Conservation (phyloP, 2,113 vertebrate genomes). For the Dendrocopos noguchii region DNA sequence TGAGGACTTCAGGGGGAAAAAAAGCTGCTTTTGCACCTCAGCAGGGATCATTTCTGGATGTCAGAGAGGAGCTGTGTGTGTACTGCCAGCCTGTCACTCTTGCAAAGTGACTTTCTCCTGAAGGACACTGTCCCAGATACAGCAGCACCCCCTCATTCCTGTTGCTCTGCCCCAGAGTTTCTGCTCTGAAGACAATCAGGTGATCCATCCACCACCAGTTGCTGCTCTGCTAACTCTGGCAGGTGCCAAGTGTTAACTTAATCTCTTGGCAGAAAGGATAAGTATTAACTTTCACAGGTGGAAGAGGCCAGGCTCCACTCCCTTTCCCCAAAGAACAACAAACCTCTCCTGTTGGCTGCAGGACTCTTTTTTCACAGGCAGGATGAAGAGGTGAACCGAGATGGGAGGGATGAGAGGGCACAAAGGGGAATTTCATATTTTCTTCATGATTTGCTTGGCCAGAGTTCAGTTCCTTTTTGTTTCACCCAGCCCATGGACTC, state of each 20-base stretch:
- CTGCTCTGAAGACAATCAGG: neutral
- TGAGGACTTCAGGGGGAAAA: rapidly evolving
- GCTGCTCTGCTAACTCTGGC: neutral
- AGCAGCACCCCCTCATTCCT: neutral
- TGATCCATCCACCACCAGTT: neutral
- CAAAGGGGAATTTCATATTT: neutral
- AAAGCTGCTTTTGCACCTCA: neutral
- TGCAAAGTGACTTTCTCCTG: neutral
- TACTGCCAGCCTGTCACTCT: neutral
- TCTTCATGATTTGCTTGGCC: neutral
- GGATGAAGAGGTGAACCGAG: neutral
- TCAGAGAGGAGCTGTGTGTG: neutral
- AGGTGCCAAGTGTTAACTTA: neutral
- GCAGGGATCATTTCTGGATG: neutral
- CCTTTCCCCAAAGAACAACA: neutral
- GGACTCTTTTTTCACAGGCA: neutral
- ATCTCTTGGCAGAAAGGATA: neutral
- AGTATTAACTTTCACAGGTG: neutral
- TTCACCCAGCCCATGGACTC: neutral
- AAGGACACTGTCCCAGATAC: neutral
- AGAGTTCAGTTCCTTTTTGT: neutral
- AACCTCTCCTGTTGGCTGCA: neutral
- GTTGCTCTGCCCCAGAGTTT: neutral
- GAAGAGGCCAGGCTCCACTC: neutral
- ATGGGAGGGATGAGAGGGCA: neutral